Conservation (phyloP, 2,113 vertebrate genomes). For the Picathartes gymnocephalus region DNA sequence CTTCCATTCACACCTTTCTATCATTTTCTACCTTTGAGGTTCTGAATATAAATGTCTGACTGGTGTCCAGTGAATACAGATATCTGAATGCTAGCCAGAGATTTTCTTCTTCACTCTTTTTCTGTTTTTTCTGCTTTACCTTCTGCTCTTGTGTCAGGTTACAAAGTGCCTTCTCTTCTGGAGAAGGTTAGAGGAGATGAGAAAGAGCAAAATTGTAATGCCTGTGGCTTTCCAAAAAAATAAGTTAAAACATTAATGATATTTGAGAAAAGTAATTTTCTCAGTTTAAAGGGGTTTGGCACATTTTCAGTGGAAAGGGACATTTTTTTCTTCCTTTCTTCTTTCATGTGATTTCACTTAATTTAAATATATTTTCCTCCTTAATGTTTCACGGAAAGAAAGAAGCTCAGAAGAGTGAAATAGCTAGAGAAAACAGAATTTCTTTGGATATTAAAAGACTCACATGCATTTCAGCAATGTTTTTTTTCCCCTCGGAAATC, state of each 20-base stretch:
- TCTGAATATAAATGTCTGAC: background rate
- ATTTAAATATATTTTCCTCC: background rate
- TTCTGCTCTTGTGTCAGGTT: background rate
- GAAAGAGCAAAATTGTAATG: background rate
- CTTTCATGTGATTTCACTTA: background rate
- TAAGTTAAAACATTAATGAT: background rate
- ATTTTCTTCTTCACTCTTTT: background rate
- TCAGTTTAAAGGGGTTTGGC: background rate
- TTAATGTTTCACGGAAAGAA: background rate
- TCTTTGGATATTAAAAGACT: background rate
- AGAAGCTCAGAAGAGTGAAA: background rate
- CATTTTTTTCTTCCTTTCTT: background rate
- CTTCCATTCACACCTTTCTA: constrained; percentile 18
- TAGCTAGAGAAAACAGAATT: background rate
- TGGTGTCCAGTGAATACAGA: background rate
- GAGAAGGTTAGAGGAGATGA: background rate
- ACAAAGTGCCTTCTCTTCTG: background rate
- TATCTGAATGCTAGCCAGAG: background rate
- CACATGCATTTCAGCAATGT: background rate
- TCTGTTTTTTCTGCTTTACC: background rate
- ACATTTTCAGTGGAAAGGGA: background rate
- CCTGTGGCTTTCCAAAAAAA: background rate
- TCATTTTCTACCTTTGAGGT: background rate
- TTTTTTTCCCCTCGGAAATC: background rate
- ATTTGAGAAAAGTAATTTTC: constrained; percentile 28